Conservation (phyloP, 2,797 vertebrate species). For the Xerus rutilus region DNA sequence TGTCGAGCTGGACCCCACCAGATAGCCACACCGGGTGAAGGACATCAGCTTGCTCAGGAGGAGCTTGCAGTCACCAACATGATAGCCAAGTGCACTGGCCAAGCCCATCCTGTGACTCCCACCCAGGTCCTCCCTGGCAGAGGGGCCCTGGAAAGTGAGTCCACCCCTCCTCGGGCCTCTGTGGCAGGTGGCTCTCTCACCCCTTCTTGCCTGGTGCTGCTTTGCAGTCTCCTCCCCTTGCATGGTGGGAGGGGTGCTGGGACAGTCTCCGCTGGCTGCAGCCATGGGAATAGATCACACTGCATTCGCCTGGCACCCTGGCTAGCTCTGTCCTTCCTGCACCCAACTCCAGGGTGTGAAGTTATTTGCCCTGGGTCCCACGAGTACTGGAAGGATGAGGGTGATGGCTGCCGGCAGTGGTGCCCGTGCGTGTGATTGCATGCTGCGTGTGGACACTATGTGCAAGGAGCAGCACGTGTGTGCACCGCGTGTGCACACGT, state of each 20-base stretch:
- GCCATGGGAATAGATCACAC: rapidly evolving
- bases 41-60: not conserved
- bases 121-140: not conserved
- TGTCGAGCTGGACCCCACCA: not conserved
- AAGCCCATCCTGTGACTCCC: not conserved
- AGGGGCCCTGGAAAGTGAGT: not conserved
- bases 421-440: not conserved
- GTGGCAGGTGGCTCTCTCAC: no score
- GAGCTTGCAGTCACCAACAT: not conserved
- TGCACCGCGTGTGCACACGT: not conserved
- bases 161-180: no score
- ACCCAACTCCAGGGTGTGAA: not conserved
- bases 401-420: not conserved
- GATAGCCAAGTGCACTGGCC: not conserved
- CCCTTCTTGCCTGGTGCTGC: not conserved
- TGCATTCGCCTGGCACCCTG: not conserved
- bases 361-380: not conserved
- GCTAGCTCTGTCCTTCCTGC: no score
- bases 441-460: no score
- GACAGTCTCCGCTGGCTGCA: not conserved
- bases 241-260: not conserved
- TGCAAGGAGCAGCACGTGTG: not conserved
- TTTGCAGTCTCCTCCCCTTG: not conserved
- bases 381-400: rapidly evolving
- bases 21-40: not conserved